Conservation (phyloP, 30 jellyfish, hydroid and myxozoan species). For the Chrysaora quinquecirrha region DNA sequence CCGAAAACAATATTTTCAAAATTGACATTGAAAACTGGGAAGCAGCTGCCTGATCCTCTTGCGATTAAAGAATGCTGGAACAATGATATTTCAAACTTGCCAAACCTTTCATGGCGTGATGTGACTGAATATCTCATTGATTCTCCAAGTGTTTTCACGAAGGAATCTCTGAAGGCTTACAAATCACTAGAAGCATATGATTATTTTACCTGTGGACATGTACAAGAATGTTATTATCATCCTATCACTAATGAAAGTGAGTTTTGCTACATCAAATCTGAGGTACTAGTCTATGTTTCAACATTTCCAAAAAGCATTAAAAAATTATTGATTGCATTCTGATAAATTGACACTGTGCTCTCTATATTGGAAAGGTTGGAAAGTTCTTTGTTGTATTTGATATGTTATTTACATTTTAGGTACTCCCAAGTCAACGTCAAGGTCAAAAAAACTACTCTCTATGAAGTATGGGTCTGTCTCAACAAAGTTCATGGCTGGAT, state of each 20-base stretch:
- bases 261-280: constrained; percentile 55
- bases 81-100: constrained; percentile 13
- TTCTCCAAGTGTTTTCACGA: constrained; percentile 62
- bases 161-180: constrained; percentile 63
- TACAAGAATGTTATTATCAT: constrained; percentile 27
- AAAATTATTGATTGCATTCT: background rate
- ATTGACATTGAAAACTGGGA: constrained; percentile 26
- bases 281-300: constrained; percentile 35
- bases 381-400: background rate
- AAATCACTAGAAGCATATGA: constrained; percentile 64
- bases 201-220: constrained; percentile 64
- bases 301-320: background rate
- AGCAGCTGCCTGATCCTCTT: constrained; percentile 46
- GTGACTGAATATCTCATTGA: constrained; percentile 50
- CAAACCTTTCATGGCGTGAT: constrained; percentile 56
- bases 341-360: background rate
- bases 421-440: constrained; percentile 4
- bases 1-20: constrained; percentile 21
- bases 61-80: constrained; percentile 16
- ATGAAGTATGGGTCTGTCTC: constrained; percentile 4
- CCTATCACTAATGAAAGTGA: constrained; percentile 25
- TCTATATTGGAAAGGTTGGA: constrained; percentile 1
- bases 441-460: constrained; percentile 1
- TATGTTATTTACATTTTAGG: background rate
- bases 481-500: constrained; percentile 2